Evolutionary conservation across 1,140 invertebrate genomes (phyloP).

Genomic region (Papilio aristodemus): DNA sequence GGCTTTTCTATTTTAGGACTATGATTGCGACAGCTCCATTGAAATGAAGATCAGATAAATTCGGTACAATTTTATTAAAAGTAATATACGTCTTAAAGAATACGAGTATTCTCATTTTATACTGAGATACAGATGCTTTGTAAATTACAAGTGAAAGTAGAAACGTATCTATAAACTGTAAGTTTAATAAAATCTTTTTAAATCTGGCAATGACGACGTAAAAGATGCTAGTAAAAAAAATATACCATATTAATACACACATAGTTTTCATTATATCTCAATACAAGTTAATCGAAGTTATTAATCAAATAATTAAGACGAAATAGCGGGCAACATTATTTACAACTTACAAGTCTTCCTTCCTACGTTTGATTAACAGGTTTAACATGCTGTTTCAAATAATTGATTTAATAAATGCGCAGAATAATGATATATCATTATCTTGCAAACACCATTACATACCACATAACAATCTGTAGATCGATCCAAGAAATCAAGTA

Average conservation of each 20-base stretch:
- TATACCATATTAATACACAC: too few relatives aligned
- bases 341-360: neutral
- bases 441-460: slow-evolving; percentile 2
- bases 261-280: too few relatives aligned
- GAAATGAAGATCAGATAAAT: slow-evolving; percentile 51
- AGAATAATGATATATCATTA: neutral
- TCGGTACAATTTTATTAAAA: slow-evolving; percentile 1
- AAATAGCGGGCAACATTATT: neutral
- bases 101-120: too few relatives aligned
- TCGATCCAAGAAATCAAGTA: neutral
- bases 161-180: too few relatives aligned
- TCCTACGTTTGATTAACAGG: slow-evolving; percentile 8
- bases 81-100: neutral
- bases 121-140: too few relatives aligned
- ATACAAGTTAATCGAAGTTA: neutral
- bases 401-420: slow-evolving; percentile 10
- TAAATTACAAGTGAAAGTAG: too few relatives aligned
- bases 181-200: too few relatives aligned
- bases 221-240: too few relatives aligned
- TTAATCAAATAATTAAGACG: neutral
- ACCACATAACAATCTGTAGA: neutral
- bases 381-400: neutral
- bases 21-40: slow-evolving; percentile 53
- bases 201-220: too few relatives aligned
- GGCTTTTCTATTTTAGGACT: slow-evolving; percentile 58